phyloP scores from a whole-genome alignment of 2,797 vertebrate species.

The Sandelia bainsii region DNA sequence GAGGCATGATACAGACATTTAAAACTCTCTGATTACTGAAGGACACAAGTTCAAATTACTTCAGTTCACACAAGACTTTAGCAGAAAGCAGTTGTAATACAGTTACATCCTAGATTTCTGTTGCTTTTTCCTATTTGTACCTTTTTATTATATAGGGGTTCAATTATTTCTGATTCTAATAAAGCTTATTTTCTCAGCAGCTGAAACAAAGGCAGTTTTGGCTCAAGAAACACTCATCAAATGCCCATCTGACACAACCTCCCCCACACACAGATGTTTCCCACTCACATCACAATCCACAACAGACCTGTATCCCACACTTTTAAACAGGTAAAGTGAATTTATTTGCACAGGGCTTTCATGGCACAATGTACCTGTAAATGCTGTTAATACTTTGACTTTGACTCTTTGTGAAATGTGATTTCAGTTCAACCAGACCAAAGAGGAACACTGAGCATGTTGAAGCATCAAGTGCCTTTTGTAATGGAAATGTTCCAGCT shows the following conservation, averaged over 20 bases:
- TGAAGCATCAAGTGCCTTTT: constrained; percentile 42
- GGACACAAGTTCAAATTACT: background rate
- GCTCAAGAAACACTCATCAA: constrained; percentile 50
- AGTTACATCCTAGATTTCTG: background rate
- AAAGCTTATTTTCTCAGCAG: constrained; percentile 50
- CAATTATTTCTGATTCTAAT: background rate
- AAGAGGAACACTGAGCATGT: constrained; percentile 46
- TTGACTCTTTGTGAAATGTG: constrained; percentile 24
- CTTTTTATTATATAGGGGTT: background rate
- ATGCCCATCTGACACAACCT: constrained; percentile 30
- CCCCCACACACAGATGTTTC: constrained; percentile 34
- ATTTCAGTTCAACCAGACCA: constrained; percentile 68
- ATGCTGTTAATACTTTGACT: background rate
- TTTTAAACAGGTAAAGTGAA: constrained; percentile 58
- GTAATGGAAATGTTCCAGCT: constrained; percentile 23
- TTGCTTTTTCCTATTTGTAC: background rate
- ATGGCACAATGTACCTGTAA: background rate
- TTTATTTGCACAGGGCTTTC: background rate
- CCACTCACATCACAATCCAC: constrained; percentile 43
- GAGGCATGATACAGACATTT: background rate
- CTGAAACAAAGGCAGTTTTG: constrained; percentile 48
- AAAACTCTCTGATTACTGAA: background rate
- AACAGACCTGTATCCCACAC: constrained; percentile 41
- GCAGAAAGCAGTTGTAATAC: background rate
- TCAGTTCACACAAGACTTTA: background rate